Evolutionary conservation across 2,113 vertebrate genomes (phyloP).

Genomic region (Channa maculata): DNA sequence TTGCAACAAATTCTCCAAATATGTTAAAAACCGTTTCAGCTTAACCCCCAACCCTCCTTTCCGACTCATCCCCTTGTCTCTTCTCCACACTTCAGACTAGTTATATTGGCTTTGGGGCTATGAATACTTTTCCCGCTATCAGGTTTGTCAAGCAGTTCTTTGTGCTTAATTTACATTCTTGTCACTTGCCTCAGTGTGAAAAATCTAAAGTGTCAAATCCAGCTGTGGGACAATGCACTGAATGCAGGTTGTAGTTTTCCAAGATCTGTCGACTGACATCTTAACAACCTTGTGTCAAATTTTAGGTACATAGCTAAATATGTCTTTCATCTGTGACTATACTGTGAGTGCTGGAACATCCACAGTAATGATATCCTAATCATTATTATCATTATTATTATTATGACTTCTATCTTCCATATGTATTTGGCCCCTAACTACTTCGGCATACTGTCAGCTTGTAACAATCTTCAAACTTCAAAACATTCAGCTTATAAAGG

Average conservation of each 20-base stretch:
- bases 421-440: no score
- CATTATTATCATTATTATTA: no score
- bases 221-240: not conserved
- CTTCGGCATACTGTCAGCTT: no score
- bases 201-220: not conserved
- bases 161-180: not conserved
- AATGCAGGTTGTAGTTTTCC: constrained; percentile 35
- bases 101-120: constrained; percentile 12
- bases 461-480: no score
- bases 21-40: no score
- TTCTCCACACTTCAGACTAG: not conserved
- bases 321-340: no score
- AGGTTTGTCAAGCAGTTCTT: constrained; percentile 11
- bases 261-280: constrained; percentile 6
- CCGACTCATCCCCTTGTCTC: not conserved
- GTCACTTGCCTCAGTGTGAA: constrained; percentile 20
- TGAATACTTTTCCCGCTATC: constrained; percentile 23
- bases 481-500: no score
- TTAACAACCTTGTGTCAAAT: not conserved
- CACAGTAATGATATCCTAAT: no score
- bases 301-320: no score
- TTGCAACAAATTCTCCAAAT: no score
- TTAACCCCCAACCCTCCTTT: not conserved
- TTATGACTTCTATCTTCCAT: no score
- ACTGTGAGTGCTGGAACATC: no score